phyloP scores from a whole-genome alignment of 1,140 invertebrate species.

The Drosophila ananassae region DNA sequence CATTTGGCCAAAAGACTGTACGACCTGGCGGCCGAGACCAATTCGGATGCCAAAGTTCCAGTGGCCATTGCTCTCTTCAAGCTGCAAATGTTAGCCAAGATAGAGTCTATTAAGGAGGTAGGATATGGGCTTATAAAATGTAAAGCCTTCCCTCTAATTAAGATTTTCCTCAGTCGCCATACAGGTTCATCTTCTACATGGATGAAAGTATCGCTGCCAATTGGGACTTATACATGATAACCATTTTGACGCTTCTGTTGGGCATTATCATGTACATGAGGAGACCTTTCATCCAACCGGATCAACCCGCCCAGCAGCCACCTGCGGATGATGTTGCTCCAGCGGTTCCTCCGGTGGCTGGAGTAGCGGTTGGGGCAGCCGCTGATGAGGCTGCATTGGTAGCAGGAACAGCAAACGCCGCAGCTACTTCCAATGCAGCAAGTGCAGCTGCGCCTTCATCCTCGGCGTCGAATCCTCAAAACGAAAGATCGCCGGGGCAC shows the following conservation, averaged over 20 bases:
- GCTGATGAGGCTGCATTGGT: slow-evolving; percentile 2
- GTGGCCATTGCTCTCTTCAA: slow-evolving; percentile 96
- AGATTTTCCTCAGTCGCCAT: slow-evolving; percentile 85
- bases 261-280: slow-evolving; percentile 92
- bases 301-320: slow-evolving; percentile 30
- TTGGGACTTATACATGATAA: slow-evolving; percentile 97
- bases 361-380: slow-evolving; percentile 10
- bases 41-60: slow-evolving; percentile 96
- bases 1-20: slow-evolving; percentile 96
- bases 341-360: slow-evolving; percentile 23
- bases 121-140: neutral
- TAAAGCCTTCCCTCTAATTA: neutral
- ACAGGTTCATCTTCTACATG: slow-evolving; percentile 88
- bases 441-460: slow-evolving; percentile 6
- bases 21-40: slow-evolving; percentile 98
- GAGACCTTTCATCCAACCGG: slow-evolving; percentile 86
- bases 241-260: slow-evolving; percentile 91
- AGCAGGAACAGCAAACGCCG: neutral
- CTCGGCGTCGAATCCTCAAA: slow-evolving; percentile 13
- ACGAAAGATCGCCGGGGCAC: slow-evolving; percentile 1
- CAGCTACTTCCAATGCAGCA: neutral
- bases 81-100: slow-evolving; percentile 91
- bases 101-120: slow-evolving; percentile 88
- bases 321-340: slow-evolving; percentile 39
- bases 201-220: slow-evolving; percentile 91